Percentiles rank a stretch among this genome's conserved stretches.
Evolutionary conservation across 2,888 invertebrate genomes (phyloP).

Genomic region (Nemoura dubitans): DNA sequence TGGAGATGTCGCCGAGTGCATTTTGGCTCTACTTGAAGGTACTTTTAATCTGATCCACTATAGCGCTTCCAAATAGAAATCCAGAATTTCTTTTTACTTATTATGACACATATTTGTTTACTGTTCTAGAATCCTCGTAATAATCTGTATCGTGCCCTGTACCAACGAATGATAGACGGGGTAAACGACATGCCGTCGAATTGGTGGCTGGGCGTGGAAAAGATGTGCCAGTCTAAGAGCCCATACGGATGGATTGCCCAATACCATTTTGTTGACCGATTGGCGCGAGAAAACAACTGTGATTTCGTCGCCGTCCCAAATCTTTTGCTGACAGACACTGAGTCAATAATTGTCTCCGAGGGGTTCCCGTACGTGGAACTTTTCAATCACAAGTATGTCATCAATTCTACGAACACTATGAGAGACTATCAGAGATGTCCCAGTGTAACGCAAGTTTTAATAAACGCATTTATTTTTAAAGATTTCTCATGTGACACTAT

Average conservation of each 20-base stretch:
- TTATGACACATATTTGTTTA: not conserved
- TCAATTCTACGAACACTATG: too few relatives aligned
- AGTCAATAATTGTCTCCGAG: not conserved
- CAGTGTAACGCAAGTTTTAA: too few relatives aligned
- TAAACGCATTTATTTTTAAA: too few relatives aligned
- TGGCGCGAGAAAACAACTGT: not conserved
- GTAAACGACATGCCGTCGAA: not conserved
- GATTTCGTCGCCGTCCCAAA: not conserved
- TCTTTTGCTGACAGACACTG: not conserved
- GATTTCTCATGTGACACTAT: too few relatives aligned
- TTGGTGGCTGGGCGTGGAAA: not conserved
- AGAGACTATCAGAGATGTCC: too few relatives aligned
- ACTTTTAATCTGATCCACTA: not conserved
- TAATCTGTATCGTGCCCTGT: not conserved
- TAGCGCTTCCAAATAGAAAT: not conserved
- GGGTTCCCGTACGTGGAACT: not conserved
- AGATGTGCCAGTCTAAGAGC: not conserved
- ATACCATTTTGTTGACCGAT: not conserved
- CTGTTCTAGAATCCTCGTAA: not conserved
- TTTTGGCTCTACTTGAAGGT: not conserved
- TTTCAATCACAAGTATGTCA: conserved; percentile 2
- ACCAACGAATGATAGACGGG: not conserved
- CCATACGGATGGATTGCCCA: not conserved
- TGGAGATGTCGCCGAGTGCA: not conserved
- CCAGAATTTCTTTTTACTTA: too few relatives aligned